Conservation (phyloP, 2,797 vertebrate genomes). For the Tamandua tetradactyla region DNA sequence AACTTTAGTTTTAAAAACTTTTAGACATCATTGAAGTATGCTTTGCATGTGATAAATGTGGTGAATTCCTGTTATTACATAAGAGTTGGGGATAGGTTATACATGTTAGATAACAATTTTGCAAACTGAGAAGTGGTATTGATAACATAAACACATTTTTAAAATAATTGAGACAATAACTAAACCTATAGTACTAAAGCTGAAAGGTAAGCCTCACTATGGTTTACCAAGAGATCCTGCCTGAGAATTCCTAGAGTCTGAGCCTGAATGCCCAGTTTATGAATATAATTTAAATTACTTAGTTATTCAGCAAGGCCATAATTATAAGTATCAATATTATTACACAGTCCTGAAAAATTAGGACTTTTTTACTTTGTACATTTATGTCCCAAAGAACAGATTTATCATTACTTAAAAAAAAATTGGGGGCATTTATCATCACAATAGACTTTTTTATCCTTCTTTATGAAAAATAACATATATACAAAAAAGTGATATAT, state of each 20-base stretch:
- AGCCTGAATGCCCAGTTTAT: not conserved
- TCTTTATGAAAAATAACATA: too few relatives aligned
- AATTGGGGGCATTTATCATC: too few relatives aligned
- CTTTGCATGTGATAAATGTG: not conserved
- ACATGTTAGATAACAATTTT: not conserved
- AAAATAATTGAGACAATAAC: not conserved
- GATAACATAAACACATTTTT: not conserved
- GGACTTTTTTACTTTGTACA: too few relatives aligned
- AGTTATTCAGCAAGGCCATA: not conserved
- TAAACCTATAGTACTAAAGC: not conserved
- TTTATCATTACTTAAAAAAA: too few relatives aligned
- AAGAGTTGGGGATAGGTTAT: not conserved
- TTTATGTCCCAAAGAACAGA: too few relatives aligned
- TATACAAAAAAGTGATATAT: too few relatives aligned
- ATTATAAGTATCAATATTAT: not conserved
- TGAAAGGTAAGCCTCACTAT: not conserved
- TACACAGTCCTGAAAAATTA: not conserved
- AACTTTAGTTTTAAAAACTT: conserved; percentile 40
- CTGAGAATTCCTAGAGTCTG: not conserved
- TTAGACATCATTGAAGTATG: not conserved
- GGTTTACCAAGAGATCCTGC: not conserved
- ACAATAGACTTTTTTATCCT: too few relatives aligned
- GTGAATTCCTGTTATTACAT: too few relatives aligned
- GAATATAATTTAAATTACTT: conserved; percentile 5
- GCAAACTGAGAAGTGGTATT: not conserved